Conservation (phyloP, 2,113 vertebrate species). For the Sylvicapra grimmia region DNA sequence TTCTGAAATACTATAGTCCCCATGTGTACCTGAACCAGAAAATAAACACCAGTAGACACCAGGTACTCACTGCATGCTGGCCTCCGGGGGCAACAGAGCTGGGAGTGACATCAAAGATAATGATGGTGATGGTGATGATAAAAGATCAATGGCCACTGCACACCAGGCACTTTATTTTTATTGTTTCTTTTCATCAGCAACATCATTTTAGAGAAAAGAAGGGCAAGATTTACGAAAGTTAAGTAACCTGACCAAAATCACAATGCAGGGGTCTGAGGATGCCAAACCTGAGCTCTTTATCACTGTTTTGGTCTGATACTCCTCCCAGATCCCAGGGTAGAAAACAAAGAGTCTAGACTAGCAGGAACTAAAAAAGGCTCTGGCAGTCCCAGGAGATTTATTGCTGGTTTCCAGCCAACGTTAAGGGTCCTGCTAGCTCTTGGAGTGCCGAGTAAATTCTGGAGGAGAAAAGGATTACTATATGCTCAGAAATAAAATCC, state of each 20-base stretch:
- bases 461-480: neutral
- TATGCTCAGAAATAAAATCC: conserved; percentile 20
- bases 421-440: neutral
- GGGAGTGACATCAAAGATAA: neutral
- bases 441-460: neutral
- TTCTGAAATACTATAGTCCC: neutral
- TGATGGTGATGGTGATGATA: neutral
- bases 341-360: neutral
- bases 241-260: neutral
- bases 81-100: neutral
- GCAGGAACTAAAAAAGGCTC: neutral
- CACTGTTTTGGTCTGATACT: neutral
- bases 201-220: neutral
- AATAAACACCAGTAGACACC: neutral
- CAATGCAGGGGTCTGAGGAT: neutral
- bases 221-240: neutral
- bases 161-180: neutral
- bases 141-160: neutral
- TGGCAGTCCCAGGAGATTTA: neutral
- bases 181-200: neutral
- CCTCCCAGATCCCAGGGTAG: neutral
- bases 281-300: neutral
- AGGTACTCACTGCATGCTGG: neutral
- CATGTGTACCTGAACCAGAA: neutral
- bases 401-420: neutral